Base-by-base conservation (phyloP, 2,797 vertebrate species). In the Micromesistius poutassou region DNA sequence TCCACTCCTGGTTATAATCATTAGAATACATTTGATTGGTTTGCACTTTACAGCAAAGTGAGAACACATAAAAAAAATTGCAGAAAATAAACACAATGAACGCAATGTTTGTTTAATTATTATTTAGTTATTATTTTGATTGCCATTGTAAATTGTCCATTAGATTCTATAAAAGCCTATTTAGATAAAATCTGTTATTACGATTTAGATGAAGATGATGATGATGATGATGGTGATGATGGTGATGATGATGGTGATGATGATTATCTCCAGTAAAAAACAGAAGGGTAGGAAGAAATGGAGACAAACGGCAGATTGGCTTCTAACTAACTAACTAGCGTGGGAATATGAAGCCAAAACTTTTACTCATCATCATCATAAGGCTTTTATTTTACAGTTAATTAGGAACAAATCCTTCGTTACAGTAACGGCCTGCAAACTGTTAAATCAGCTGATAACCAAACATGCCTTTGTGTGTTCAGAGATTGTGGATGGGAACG, bases 401-500 rank as follows among this genome's bases (percentile, higher is more conserved):
- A 42, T 16, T 3, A 42, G 14, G 40, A 16, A 13, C 40, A 42
- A 42, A 13, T 42, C 12, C 40, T 16, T 13, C 12, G 3, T 42
- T 42, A 42, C 40, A 42, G 14, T 42, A 42, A 42, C 13, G 14
- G 40, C 40, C 40, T 42, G 40, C 36, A 2, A 25, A 50, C 72
- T 40, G 13, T 42, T 30, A 14, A 72, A 10, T 3, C 10, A 5
- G 25, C 30, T 71, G 42, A 40, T 74, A 66, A 78, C 8, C 50
- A 42, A 81, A 84, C 28, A 35, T 5, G 1, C 42, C 55, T 2
- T 82, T 85, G 78, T 28, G 30, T 77, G 84, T 87, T 85, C 89
- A 99, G 98, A 99, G 95, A 99, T 99, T 75, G 97, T 98, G 75
- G 98, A 99, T 0, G 98, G 97, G 33, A 99, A 99, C 30, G 94